These are phyloP conservation scores for Taeniopygia guttata DNA, from an alignment of 2,797 vertebrate genomes.

Conservation along the genomic window DNA sequence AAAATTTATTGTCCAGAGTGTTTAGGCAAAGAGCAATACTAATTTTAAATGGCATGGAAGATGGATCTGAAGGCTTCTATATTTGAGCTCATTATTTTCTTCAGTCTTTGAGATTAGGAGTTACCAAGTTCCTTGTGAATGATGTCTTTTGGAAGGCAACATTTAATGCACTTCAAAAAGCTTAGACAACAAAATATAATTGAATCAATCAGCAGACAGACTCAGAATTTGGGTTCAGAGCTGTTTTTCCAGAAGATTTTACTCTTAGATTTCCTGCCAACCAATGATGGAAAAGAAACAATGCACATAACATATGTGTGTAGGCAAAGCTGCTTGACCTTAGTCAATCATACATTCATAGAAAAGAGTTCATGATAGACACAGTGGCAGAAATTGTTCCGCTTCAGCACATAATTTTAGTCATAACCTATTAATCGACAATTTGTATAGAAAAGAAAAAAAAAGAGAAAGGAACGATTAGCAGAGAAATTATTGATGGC, in stretches of 20 bases:
- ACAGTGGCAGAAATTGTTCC: not conserved
- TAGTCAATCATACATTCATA: not conserved
- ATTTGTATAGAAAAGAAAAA: not conserved
- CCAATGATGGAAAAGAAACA: not conserved
- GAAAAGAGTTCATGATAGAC: not conserved
- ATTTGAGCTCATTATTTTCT: not conserved
- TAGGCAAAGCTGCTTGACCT: slow-evolving; percentile 40
- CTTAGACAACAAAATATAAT: slow-evolving; percentile 6
- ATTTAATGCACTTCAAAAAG: not conserved
- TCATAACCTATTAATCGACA: not conserved
- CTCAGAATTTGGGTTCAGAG: not conserved
- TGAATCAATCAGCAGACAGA: not conserved
- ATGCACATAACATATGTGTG: not conserved
- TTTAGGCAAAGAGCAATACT: not conserved
- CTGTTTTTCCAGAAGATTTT: slow-evolving; percentile 1
- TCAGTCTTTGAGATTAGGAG: not conserved
- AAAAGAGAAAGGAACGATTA: not conserved
- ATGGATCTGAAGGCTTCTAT: not conserved
- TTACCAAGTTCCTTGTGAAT: not conserved
- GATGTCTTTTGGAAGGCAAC: not conserved
- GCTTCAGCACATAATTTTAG: not conserved
- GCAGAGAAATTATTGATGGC: not conserved
- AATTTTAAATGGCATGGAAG: not conserved
- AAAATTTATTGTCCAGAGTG: not conserved
- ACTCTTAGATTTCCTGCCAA: not conserved